Conservation (phyloP, 2,888 invertebrate genomes). For the Napeogenes inachia region DNA sequence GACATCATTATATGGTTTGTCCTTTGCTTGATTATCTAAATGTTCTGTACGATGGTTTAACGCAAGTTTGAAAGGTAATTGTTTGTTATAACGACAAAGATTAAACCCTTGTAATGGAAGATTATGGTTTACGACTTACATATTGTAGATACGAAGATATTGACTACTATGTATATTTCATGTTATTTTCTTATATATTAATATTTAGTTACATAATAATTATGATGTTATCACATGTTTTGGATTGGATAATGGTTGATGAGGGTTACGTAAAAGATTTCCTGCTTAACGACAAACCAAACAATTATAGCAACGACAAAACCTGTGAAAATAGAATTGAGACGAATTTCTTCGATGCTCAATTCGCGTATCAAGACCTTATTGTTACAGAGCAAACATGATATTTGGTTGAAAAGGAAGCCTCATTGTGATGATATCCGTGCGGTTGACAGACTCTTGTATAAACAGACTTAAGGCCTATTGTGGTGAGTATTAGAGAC, state of each 20-base stretch:
- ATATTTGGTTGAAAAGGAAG: constrained; percentile 57
- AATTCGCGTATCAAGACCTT: constrained; percentile 19
- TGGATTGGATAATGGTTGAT: not conserved
- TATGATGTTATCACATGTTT: not conserved
- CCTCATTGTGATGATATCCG: constrained; percentile 54
- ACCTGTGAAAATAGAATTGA: constrained; percentile 19
- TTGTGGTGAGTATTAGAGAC: constrained; percentile 57
- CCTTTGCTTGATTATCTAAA: constrained; percentile 64
- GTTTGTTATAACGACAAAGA: constrained; percentile 43
- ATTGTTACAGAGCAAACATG: constrained; percentile 46
- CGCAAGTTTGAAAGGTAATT: constrained; percentile 50
- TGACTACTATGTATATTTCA: no score
- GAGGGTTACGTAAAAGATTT: constrained; percentile 2
- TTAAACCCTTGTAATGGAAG: constrained; percentile 23
- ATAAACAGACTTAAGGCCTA: constrained; percentile 53
- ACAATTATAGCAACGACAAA: constrained; percentile 21
- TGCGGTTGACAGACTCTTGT: constrained; percentile 60
- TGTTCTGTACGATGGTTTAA: constrained; percentile 59
- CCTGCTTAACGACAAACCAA: constrained; percentile 13
- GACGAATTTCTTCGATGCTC: constrained; percentile 18
- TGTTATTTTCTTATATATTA: no score
- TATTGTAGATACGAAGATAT: not conserved
- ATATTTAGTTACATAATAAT: no score
- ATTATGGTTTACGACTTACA: constrained; percentile 10
- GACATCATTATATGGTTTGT: constrained; percentile 59